Conservation (phyloP, 2,888 invertebrate genomes). For the Drosophila recens region DNA sequence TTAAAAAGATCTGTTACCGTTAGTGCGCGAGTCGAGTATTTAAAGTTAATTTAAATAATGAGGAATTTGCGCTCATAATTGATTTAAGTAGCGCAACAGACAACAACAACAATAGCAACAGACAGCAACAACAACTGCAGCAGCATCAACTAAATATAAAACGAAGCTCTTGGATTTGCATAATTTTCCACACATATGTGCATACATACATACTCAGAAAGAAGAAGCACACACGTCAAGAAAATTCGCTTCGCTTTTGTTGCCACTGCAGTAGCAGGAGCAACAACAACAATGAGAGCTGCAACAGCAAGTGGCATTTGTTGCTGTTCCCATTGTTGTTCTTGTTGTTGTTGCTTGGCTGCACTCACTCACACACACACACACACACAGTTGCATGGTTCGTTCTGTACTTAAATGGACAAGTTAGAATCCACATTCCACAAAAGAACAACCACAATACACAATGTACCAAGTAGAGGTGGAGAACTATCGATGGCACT, state of each 20-base stretch:
- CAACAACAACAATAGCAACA: conserved; percentile 30
- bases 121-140: conserved; percentile 23
- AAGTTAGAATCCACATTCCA: conserved; percentile 81
- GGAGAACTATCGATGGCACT: too few relatives aligned
- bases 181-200: conserved; percentile 57
- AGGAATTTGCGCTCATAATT: conserved; percentile 79
- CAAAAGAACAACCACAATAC: conserved; percentile 54
- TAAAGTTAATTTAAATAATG: conserved; percentile 81
- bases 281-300: conserved; percentile 42
- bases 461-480: conserved; percentile 57
- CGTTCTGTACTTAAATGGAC: conserved; percentile 72
- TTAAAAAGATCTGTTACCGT: conserved; percentile 77
- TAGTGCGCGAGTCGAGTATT: conserved; percentile 72
- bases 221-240: conserved; percentile 20
- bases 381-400: conserved; percentile 47
- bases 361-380: conserved; percentile 41
- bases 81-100: conserved; percentile 73
- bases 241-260: conserved; percentile 51
- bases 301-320: conserved; percentile 46
- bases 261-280: conserved; percentile 36
- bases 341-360: conserved; percentile 19
- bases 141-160: conserved; percentile 5
- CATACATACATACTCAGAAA: background rate
- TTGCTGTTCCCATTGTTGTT: conserved; percentile 28
- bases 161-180: conserved; percentile 54